Evolutionary conservation across 2,888 invertebrate species (phyloP).

Genomic region (Dichetophora obliterata): DNA sequence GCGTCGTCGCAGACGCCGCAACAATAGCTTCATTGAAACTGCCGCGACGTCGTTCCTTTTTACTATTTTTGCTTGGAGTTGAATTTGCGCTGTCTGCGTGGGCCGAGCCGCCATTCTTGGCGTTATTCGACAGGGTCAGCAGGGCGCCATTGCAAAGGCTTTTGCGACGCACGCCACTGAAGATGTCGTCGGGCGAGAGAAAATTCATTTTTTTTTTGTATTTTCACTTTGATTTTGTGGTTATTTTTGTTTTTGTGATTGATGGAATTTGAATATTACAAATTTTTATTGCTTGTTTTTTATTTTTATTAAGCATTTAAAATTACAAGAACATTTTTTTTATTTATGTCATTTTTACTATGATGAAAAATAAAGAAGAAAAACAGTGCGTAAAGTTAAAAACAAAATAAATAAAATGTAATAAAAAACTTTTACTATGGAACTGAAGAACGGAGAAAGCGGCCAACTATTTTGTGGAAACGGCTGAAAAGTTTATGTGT

Average conservation of each 20-base stretch:
- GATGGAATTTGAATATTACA: constrained; percentile 33
- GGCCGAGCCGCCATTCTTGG: constrained; percentile 45
- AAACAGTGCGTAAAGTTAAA: background rate
- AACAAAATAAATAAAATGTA: background rate
- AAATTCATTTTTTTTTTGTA: constrained; percentile 60
- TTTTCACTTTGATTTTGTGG: background rate
- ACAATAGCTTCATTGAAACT: constrained; percentile 63
- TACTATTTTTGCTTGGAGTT: constrained; percentile 58
- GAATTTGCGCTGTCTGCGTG: constrained; percentile 50
- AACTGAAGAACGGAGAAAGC: no score
- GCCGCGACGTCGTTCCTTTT: constrained; percentile 63
- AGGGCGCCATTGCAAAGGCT: constrained; percentile 65
- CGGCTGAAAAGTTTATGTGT: no score
- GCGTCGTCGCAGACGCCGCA: constrained; percentile 26
- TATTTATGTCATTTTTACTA: no score
- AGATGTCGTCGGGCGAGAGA: constrained; percentile 64
- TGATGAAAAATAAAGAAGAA: background rate
- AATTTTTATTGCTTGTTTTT: no score
- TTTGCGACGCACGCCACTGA: constrained; percentile 63
- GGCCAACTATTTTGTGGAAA: no score
- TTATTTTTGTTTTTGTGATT: background rate
- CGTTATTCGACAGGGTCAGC: constrained; percentile 52
- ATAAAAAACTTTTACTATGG: no score
- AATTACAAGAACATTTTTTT: no score
- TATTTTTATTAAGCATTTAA: no score